Evolutionary conservation across 1,140 invertebrate genomes (phyloP).

Genomic region (Scaptomyza hsui): DNA sequence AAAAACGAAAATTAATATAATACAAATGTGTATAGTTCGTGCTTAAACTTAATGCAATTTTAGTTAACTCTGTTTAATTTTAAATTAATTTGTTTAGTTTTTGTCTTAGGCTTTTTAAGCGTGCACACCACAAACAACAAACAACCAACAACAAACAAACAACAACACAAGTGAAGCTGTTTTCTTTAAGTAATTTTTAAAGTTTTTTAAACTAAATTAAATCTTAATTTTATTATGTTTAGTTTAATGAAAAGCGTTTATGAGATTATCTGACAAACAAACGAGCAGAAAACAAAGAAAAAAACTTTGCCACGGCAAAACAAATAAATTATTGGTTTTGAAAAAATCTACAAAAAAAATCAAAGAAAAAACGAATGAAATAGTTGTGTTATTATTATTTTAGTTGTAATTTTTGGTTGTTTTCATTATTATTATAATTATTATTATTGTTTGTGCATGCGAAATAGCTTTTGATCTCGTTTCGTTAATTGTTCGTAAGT

Average conservation of each 20-base stretch:
- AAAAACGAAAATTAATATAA: constrained; percentile 21
- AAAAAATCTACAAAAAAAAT: constrained; percentile 69
- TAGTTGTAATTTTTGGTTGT: constrained; percentile 42
- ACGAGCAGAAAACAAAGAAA: constrained; percentile 35
- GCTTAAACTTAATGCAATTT: constrained; percentile 79
- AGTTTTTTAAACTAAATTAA: constrained; percentile 81
- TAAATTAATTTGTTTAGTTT: constrained; percentile 74
- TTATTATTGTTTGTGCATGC: constrained; percentile 37
- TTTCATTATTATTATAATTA: constrained; percentile 4
- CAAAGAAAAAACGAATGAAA: constrained; percentile 58
- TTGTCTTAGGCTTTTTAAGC: constrained; percentile 37
- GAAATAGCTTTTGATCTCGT: constrained; percentile 77
- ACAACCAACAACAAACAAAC: constrained; percentile 27
- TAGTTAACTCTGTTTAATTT: constrained; percentile 81
- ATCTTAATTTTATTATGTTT: constrained; percentile 79
- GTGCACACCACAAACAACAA: constrained; percentile 42
- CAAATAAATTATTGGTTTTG: constrained; percentile 80
- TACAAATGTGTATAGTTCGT: constrained; percentile 75
- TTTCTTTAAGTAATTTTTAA: constrained; percentile 80
- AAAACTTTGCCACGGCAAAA: constrained; percentile 58
- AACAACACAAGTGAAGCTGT: constrained; percentile 74
- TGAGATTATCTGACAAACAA: constrained; percentile 68
- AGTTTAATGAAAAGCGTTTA: constrained; percentile 79
- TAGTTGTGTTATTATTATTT: constrained; percentile 74
- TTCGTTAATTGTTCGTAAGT: constrained; percentile 75